phyloP scores from a whole-genome alignment of 2,797 vertebrate genomes.

The Pseudochromis fuscus region DNA sequence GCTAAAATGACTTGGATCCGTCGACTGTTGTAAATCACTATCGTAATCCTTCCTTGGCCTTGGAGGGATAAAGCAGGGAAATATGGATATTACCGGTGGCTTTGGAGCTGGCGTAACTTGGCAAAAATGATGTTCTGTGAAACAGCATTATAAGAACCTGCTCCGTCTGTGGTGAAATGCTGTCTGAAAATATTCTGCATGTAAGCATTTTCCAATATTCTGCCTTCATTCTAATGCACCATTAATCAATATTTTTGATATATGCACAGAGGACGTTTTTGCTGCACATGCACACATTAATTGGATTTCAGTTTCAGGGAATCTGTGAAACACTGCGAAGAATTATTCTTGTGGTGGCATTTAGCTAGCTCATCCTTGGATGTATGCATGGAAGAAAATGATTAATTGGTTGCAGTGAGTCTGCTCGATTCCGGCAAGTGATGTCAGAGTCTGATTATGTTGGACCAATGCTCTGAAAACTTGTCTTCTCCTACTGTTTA shows the following conservation, averaged over 20 bases:
- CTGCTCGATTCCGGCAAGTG: conserved; percentile 70
- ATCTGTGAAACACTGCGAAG: conserved; percentile 21
- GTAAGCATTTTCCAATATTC: conserved; percentile 13
- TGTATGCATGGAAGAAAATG: conserved; percentile 62
- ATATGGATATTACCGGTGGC: conserved; percentile 67
- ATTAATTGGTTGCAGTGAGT: conserved; percentile 66
- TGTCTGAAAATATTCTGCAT: conserved; percentile 9
- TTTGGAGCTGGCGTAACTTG: conserved; percentile 49
- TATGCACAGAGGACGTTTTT: neutral
- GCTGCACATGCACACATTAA: neutral
- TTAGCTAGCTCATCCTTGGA: conserved; percentile 52
- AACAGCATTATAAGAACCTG: conserved; percentile 36
- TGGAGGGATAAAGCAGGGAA: conserved; percentile 59
- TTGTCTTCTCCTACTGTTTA: conserved; percentile 50
- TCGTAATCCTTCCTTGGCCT: conserved; percentile 59
- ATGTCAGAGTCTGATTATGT: conserved; percentile 80
- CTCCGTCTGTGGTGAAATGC: conserved; percentile 35
- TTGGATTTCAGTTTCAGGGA: neutral
- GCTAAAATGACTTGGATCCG: conserved; percentile 56
- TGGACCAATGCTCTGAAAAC: conserved; percentile 63
- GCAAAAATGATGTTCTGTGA: conserved; percentile 51
- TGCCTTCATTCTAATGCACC: neutral
- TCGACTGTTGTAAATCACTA: conserved; percentile 60
- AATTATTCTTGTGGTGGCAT: conserved; percentile 25
- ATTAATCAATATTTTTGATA: conserved; percentile 19